Conservation (phyloP, 2,888 invertebrate genomes). For the Drosophila setosimentum region DNA sequence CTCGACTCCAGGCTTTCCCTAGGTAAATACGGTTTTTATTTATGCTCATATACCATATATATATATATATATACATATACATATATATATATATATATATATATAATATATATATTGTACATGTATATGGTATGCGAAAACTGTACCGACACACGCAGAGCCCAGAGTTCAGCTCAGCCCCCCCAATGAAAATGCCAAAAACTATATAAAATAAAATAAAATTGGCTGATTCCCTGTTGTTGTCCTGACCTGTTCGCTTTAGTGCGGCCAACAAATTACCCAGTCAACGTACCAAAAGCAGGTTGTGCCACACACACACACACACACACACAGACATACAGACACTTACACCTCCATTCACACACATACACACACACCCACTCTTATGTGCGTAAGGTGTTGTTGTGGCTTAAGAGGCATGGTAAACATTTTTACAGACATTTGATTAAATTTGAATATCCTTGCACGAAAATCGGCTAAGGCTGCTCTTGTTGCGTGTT, state of each 20-base stretch:
- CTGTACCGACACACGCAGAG: slow-evolving; percentile 73
- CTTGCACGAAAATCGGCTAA: slow-evolving; percentile 72
- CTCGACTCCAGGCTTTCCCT: slow-evolving; percentile 45
- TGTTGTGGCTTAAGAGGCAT: slow-evolving; percentile 58
- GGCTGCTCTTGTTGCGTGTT: slow-evolving; percentile 38
- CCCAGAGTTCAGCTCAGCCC: slow-evolving; percentile 1
- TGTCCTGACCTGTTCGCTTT: slow-evolving; percentile 53
- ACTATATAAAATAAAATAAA: slow-evolving; percentile 78
- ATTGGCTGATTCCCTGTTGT: slow-evolving; percentile 47
- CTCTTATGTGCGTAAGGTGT: slow-evolving; percentile 44
- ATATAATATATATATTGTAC: slow-evolving; percentile 9
- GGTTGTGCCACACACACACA: slow-evolving; percentile 58
- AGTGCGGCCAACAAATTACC: slow-evolving; percentile 71
- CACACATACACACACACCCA: slow-evolving; percentile 18
- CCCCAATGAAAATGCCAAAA: slow-evolving; percentile 68
- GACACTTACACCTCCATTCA: slow-evolving; percentile 32
- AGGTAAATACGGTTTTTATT: slow-evolving; percentile 62
- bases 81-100: slow-evolving; percentile 18
- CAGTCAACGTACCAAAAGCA: slow-evolving; percentile 72
- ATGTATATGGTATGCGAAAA: slow-evolving; percentile 52
- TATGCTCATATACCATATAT: background rate
- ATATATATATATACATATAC: slow-evolving; percentile 28
- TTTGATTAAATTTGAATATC: slow-evolving; percentile 80
- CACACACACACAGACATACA: slow-evolving; percentile 28
- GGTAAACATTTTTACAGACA: slow-evolving; percentile 76